phyloP scores from a whole-genome alignment of 2,797 vertebrate species.

The Squalus acanthias region DNA sequence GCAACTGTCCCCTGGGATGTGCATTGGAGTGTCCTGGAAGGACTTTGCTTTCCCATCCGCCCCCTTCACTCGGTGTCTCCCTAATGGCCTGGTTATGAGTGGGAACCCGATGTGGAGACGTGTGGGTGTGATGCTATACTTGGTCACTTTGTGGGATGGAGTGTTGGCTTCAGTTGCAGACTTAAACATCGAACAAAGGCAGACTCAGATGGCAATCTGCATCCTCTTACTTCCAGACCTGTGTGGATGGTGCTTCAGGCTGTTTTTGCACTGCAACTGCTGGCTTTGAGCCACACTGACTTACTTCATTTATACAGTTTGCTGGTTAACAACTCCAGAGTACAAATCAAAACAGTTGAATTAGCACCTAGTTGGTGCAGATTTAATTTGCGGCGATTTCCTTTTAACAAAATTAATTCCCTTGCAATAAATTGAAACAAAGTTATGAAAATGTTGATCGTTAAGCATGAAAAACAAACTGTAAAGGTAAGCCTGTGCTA shows the following conservation, averaged over 20 bases:
- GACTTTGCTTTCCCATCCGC: too few species aligned
- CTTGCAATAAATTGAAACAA: background rate
- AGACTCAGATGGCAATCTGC: background rate
- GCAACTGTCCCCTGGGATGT: too few species aligned
- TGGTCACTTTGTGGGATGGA: background rate
- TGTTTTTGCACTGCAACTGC: background rate
- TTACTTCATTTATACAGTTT: background rate
- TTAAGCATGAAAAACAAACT: background rate
- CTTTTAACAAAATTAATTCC: background rate
- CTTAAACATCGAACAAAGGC: background rate
- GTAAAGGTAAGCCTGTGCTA: background rate
- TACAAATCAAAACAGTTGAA: background rate
- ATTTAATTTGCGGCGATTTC: background rate
- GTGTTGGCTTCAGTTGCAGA: background rate
- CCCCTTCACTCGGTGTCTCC: too few species aligned
- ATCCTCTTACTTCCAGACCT: background rate
- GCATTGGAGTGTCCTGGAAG: too few species aligned
- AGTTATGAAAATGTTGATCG: background rate
- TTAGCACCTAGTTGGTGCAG: background rate
- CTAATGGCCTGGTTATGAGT: too few species aligned
- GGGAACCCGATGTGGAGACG: too few species aligned
- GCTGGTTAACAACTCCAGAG: background rate
- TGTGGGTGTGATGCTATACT: too few species aligned
- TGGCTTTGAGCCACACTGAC: background rate
- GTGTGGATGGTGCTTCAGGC: background rate